Evolutionary conservation across 2,888 invertebrate species (phyloP), one percentile per base, ranked within the genome.

Genomic region (Altica lythri): DNA sequence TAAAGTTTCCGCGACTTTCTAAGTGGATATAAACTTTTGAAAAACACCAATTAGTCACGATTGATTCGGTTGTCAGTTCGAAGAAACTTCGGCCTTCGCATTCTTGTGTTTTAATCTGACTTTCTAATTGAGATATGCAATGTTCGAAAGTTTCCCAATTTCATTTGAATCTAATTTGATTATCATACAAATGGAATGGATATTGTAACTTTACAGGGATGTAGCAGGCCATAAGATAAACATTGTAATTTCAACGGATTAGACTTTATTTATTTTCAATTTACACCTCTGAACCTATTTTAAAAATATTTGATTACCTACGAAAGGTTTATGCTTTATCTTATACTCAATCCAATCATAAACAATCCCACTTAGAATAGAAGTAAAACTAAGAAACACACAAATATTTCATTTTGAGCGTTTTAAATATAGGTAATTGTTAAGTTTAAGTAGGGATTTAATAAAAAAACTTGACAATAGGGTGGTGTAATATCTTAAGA

Each of bases 121-220:
- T 62, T 61, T 60, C 53, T 60, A 61, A 64, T 62, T 62, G 60
- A 59, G 61, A 60, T 58, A 59, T 60, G 59, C 45, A 45, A 51
- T 27, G 47, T 54, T 42, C 49, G 37, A 55, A 56, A 57, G 55
- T 60, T 60, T 57, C 53, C 55, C 55, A 48, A 54, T 60, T 57
- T 47, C 42, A 49, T 53, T 51, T 42, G 46, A 56, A 56, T 55
- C 51, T 55, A 30, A 53, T 55, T 60, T 42, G 55, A 54, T 52
- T 53, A 53, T 49, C 53, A 60, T 56, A 49, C 53, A 56, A 56
- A 60, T 55, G 47, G 50, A 50, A 49, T 18, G 53, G 50, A 53
- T 53, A 55, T 55, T 55, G 38, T 51, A 43, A 17, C 19, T 16
- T 14, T 2, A 3, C n/a, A 3, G 1, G 18, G 6, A 3, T 12